phyloP scores from a whole-genome alignment of 1,140 invertebrate species.

The Cyphomyrmex costatus region DNA sequence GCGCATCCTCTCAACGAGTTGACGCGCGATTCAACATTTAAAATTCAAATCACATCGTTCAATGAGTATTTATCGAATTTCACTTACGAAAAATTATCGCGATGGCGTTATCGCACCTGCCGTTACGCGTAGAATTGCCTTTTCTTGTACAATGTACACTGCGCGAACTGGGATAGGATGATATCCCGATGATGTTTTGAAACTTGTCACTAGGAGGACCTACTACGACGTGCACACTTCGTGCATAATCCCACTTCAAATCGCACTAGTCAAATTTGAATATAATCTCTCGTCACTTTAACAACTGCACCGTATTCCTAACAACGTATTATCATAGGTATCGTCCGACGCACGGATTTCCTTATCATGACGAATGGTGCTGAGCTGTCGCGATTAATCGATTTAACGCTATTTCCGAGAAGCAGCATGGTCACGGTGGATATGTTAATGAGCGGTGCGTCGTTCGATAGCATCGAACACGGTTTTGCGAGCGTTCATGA shows the following conservation, averaged over 20 bases:
- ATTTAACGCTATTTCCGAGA: conserved; percentile 69
- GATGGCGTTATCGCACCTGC: background rate
- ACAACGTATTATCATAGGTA: conserved; percentile 47
- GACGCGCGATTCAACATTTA: conserved; percentile 49
- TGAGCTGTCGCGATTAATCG: conserved; percentile 71
- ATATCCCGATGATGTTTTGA: conserved; percentile 24
- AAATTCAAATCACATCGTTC: conserved; percentile 41
- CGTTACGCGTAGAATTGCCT: background rate
- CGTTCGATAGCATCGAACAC: conserved; percentile 72
- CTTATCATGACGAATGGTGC: conserved; percentile 67
- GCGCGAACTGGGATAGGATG: background rate
- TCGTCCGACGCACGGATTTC: conserved; percentile 13
- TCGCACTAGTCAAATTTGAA: conserved; percentile 42
- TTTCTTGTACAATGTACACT: background rate
- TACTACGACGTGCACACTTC: background rate
- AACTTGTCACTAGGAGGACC: conserved; percentile 1
- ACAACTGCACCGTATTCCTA: background rate
- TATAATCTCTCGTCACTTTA: conserved; percentile 40
- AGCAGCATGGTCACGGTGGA: conserved; percentile 49
- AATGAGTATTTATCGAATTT: conserved; percentile 17
- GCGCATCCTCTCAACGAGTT: conserved; percentile 1
- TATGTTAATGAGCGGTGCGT: conserved; percentile 70
- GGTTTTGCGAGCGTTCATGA: conserved; percentile 70
- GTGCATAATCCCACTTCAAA: background rate
- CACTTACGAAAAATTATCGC: conserved; percentile 7